Evolutionary conservation across 2,888 invertebrate species (phyloP).

Genomic region (Meandrusa payeni): DNA sequence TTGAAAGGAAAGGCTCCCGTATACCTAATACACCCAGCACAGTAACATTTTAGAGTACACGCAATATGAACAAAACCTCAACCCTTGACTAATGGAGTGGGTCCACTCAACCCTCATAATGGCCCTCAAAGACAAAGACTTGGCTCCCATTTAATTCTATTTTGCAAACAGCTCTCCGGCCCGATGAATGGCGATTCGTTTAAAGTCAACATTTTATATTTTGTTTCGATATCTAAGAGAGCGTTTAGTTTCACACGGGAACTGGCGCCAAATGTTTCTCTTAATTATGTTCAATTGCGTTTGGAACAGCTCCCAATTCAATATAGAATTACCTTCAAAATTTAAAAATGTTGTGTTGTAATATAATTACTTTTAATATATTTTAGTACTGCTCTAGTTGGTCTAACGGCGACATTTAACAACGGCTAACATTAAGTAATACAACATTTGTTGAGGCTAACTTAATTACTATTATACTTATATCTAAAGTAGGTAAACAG

Average conservation of each 20-base stretch:
- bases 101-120: conserved; percentile 27
- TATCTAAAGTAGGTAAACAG: too few species aligned
- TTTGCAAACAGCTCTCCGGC: conserved; percentile 67
- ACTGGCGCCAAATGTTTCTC: conserved; percentile 12
- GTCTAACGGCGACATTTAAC: too few species aligned
- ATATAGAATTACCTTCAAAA: too few species aligned
- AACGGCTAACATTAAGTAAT: too few species aligned
- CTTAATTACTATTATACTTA: too few species aligned
- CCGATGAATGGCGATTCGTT: conserved; percentile 44
- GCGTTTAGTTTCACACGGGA: conserved; percentile 43
- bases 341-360: too few species aligned
- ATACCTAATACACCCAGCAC: conserved; percentile 32
- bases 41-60: conserved; percentile 30
- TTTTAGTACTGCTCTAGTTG: too few species aligned
- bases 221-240: conserved; percentile 56
- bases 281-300: too few species aligned
- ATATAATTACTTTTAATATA: too few species aligned
- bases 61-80: conserved; percentile 16
- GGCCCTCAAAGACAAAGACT: conserved; percentile 52
- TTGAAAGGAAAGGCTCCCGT: not conserved
- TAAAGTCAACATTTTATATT: conserved; percentile 50
- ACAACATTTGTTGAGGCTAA: too few species aligned
- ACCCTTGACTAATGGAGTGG: conserved; percentile 54
- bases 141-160: conserved; percentile 60
- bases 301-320: too few species aligned